phyloP scores from a whole-genome alignment of 2,113 vertebrate species.

The Pseudopipra pipra region DNA sequence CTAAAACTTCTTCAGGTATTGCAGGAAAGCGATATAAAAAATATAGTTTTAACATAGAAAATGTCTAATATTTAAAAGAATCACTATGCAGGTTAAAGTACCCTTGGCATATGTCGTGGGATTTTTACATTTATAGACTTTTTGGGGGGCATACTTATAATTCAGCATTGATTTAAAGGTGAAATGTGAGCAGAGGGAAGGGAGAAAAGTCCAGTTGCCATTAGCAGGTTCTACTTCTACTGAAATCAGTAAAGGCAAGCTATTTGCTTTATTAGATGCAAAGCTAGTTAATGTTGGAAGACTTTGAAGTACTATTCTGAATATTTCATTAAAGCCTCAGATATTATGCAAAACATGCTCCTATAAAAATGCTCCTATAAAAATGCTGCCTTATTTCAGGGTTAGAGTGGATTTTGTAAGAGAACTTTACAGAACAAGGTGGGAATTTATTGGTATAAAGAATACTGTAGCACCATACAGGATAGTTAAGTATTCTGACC shows the following conservation, averaged over 20 bases:
- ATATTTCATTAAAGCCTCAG: neutral
- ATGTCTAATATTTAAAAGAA: neutral
- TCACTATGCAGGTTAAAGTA: neutral
- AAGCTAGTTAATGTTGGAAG: neutral
- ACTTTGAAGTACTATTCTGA: neutral
- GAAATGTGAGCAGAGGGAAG: neutral
- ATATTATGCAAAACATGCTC: neutral
- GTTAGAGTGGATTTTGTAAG: neutral
- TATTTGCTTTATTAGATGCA: neutral
- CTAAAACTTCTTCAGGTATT: neutral
- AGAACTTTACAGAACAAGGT: neutral
- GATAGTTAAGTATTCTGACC: neutral
- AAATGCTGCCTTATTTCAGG: neutral
- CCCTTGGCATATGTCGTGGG: neutral
- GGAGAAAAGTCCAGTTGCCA: neutral
- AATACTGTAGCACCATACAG: neutral
- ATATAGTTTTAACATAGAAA: neutral
- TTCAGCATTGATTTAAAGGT: neutral
- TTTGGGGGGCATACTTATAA: neutral
- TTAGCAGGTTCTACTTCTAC: neutral
- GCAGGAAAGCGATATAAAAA: neutral
- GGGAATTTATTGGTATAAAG: neutral
- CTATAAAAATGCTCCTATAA: neutral
- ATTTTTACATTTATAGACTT: neutral
- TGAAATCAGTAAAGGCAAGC: neutral